Evolutionary conservation across 2,888 invertebrate species (phyloP).

Genomic region (Trypoxylon attenuatum): DNA sequence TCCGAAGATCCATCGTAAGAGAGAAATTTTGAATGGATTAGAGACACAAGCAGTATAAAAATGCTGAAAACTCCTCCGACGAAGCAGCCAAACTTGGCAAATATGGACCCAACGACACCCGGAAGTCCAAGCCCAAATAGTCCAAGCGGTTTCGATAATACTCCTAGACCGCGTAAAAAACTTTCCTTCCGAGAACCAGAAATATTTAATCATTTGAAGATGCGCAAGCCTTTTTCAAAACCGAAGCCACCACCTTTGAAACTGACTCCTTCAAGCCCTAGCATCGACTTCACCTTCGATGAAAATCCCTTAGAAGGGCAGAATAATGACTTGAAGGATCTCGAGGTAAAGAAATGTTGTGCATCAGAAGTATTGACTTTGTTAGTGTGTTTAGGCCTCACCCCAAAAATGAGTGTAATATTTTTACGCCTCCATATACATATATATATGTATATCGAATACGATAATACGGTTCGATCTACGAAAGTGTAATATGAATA

Average conservation of each 20-base stretch:
- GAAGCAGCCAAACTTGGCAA: slow-evolving; percentile 10
- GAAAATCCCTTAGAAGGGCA: slow-evolving; percentile 67
- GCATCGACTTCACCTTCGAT: slow-evolving; percentile 50
- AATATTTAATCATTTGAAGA: slow-evolving; percentile 76
- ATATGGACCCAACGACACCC: slow-evolving; percentile 20
- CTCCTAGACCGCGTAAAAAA: slow-evolving; percentile 84
- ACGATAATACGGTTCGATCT: too few relatives aligned
- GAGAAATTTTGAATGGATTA: neutral
- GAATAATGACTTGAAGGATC: slow-evolving; percentile 68
- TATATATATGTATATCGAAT: too few relatives aligned
- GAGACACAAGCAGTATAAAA: neutral
- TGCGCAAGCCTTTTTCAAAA: slow-evolving; percentile 39
- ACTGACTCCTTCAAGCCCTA: slow-evolving; percentile 29
- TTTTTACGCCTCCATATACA: too few relatives aligned
- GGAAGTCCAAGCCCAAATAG: slow-evolving; percentile 61
- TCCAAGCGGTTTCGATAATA: slow-evolving; percentile 70
- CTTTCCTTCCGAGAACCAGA: slow-evolving; percentile 91
- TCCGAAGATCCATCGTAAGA: too few relatives aligned
- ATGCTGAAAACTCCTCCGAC: slow-evolving; percentile 47
- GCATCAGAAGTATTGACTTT: too few relatives aligned
- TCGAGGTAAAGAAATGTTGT: slow-evolving; percentile 70
- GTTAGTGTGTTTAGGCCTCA: too few relatives aligned
- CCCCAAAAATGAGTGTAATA: too few relatives aligned
- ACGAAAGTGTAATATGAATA: too few relatives aligned
- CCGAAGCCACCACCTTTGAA: slow-evolving; percentile 47